These are phyloP conservation scores for Eristalis intricaria DNA, from an alignment of 2,888 invertebrate genomes.

Conservation along the genomic window DNA sequence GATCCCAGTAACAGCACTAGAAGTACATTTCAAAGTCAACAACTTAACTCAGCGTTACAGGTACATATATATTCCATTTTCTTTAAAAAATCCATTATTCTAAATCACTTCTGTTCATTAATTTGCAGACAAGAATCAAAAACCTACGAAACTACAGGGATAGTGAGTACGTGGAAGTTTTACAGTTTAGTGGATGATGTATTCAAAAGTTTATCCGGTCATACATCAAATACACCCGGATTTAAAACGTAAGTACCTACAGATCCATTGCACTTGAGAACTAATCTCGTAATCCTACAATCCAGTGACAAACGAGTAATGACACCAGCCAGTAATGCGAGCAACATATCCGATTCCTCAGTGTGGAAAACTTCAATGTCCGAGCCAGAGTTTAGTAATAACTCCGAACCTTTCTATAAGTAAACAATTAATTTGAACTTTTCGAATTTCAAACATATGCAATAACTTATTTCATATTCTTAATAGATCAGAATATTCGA, in stretches of 20 bases:
- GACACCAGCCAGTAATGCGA: constrained; percentile 80
- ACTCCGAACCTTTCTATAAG: constrained; percentile 81
- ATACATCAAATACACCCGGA: constrained; percentile 74
- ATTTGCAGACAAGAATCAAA: constrained; percentile 78
- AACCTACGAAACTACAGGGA: constrained; percentile 80
- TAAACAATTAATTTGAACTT: constrained; percentile 58
- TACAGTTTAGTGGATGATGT: constrained; percentile 81
- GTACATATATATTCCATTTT: constrained; percentile 38
- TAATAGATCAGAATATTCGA: constrained; percentile 79
- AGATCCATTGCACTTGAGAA: neutral
- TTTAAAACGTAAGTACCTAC: constrained; percentile 57
- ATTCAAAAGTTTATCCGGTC: constrained; percentile 79
- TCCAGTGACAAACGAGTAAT: constrained; percentile 79
- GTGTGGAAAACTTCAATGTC: constrained; percentile 81
- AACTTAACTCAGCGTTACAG: constrained; percentile 80
- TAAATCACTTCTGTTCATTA: neutral
- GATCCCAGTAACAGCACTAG: constrained; percentile 80
- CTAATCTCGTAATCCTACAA: neutral
- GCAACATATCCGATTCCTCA: constrained; percentile 80
- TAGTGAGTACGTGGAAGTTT: constrained; percentile 80
- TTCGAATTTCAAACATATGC: neutral
- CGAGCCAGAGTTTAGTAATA: constrained; percentile 80
- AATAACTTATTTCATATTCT: neutral
- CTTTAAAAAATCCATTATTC: neutral
- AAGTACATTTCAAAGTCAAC: constrained; percentile 80